Percentiles rank a stretch among this genome's conserved stretches.
phyloP scores from a whole-genome alignment of 2,797 vertebrate species.

The Balearica regulorum region DNA sequence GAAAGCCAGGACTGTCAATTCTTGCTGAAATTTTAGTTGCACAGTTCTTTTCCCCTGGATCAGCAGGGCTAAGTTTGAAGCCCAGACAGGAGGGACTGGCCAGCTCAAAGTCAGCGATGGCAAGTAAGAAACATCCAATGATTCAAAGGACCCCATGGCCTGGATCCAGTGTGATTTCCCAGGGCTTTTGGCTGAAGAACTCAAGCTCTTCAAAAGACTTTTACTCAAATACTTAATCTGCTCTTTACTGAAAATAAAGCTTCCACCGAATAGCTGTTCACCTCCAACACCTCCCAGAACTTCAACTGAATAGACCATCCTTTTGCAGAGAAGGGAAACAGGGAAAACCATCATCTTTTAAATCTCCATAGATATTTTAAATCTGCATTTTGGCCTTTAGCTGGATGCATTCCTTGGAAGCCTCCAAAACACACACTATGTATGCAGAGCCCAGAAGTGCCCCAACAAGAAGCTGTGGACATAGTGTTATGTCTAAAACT shows the following conservation, averaged over 20 bases:
- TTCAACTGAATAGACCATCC: background rate
- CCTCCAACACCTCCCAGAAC: background rate
- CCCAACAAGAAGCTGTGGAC: background rate
- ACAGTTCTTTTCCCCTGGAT: background rate
- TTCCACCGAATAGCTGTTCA: background rate
- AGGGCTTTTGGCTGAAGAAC: background rate
- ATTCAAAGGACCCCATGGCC: background rate
- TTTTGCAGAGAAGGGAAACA: background rate
- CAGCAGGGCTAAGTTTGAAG: background rate
- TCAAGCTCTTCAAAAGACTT: background rate
- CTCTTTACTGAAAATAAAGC: background rate
- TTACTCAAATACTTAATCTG: background rate
- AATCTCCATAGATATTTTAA: background rate
- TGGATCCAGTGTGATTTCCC: background rate
- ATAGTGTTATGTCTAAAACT: background rate
- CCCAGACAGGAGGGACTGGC: background rate
- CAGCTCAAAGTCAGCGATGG: background rate
- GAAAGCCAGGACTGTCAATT: background rate
- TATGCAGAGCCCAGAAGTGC: fast-evolving
- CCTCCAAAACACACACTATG: background rate
- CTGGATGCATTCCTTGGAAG: background rate
- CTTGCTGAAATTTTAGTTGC: background rate
- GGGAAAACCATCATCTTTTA: background rate
- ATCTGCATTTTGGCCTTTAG: background rate
- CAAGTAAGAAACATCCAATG: background rate